Conservation (phyloP, 2,888 invertebrate species). For the Nemotelus nigrinus region DNA sequence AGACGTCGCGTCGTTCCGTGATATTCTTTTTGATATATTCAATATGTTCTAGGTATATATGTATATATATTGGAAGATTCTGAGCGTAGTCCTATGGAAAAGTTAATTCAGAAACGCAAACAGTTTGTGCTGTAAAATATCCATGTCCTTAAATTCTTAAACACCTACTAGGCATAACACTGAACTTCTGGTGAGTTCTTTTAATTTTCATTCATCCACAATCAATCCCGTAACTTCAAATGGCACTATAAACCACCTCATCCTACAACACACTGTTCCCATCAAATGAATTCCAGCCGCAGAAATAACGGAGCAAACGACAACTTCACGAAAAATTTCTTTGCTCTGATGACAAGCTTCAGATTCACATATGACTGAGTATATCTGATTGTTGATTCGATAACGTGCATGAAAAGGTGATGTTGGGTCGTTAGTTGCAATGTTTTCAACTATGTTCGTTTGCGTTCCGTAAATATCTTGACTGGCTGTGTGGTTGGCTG, state of each 20-base stretch:
- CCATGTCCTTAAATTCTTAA: not conserved
- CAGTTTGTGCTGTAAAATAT: slow-evolving; percentile 3
- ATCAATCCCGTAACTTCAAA: too few relatives aligned
- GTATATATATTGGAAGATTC: not conserved
- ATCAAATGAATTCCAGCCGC: not conserved
- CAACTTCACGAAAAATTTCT: slow-evolving; percentile 27
- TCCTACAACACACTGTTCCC: too few relatives aligned
- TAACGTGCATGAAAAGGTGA: slow-evolving; percentile 32
- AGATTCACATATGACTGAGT: slow-evolving; percentile 40
- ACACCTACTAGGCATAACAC: too few relatives aligned
- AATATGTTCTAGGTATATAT: not conserved
- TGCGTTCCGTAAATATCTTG: not conserved
- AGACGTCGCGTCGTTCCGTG: slow-evolving; percentile 19
- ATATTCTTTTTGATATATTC: slow-evolving; percentile 16
- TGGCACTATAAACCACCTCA: too few relatives aligned
- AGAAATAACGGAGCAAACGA: slow-evolving; percentile 31
- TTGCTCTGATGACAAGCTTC: slow-evolving; percentile 20
- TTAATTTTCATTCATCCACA: too few relatives aligned
- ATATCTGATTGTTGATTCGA: slow-evolving; percentile 19
- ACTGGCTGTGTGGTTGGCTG: too few relatives aligned
- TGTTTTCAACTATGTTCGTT: not conserved
- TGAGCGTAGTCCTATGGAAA: not conserved
- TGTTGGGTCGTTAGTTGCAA: slow-evolving; percentile 35
- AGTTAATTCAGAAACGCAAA: not conserved
- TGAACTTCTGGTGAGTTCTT: too few relatives aligned